Conservation (phyloP, 2,888 invertebrate genomes). For the Amphipyra tragopoginis region DNA sequence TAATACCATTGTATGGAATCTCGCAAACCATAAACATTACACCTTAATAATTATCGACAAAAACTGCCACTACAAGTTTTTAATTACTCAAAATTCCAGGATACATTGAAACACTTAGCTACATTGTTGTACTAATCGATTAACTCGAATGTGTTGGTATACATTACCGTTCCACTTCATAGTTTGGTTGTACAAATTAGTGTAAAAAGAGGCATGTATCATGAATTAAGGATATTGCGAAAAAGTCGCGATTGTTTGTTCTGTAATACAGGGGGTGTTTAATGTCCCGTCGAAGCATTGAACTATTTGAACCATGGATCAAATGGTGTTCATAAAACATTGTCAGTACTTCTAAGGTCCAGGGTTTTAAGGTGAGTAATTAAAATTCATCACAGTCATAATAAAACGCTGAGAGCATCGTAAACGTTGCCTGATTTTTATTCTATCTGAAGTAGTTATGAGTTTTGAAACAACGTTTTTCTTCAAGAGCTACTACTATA, state of each 20-base stretch:
- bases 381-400: slow-evolving; percentile 78
- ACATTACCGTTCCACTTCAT: slow-evolving; percentile 31
- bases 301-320: slow-evolving; percentile 76
- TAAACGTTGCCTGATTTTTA: slow-evolving; percentile 67
- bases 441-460: slow-evolving; percentile 64
- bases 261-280: slow-evolving; percentile 36
- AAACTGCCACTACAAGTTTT: slow-evolving; percentile 82
- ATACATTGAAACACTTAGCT: slow-evolving; percentile 71
- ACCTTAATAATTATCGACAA: slow-evolving; percentile 74
- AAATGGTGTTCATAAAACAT: slow-evolving; percentile 71
- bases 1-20: slow-evolving; percentile 78
- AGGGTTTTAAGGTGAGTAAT: slow-evolving; percentile 71
- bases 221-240: slow-evolving; percentile 16
- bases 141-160: slow-evolving; percentile 28
- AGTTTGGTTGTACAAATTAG: slow-evolving; percentile 3
- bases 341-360: slow-evolving; percentile 64
- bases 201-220: slow-evolving; percentile 25
- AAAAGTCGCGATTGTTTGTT: slow-evolving; percentile 7
- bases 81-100: slow-evolving; percentile 87
- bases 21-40: slow-evolving; percentile 72
- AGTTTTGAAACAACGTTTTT: slow-evolving; percentile 46
- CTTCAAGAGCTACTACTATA: background rate
- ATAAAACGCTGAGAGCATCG: slow-evolving; percentile 67
- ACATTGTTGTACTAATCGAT: slow-evolving; percentile 62
- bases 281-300: slow-evolving; percentile 60